Evolutionary conservation across 2,888 invertebrate genomes (phyloP).

Genomic region (Drosophila atroscutellata): DNA sequence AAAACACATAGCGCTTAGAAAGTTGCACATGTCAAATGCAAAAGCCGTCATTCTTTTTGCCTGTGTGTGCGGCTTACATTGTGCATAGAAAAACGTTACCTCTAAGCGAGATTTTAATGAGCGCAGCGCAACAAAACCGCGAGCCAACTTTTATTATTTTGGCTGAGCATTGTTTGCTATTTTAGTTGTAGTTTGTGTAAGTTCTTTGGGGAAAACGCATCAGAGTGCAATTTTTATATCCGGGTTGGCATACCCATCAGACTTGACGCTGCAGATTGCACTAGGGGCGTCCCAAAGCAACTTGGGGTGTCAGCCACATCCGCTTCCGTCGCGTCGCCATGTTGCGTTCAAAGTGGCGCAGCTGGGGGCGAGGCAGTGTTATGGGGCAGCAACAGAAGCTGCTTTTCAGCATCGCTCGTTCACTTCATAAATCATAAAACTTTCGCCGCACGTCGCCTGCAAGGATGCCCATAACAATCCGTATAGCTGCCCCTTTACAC

Average conservation of each 20-base stretch:
- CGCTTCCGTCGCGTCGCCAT: constrained; percentile 53
- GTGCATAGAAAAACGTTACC: constrained; percentile 54
- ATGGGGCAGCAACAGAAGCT: constrained; percentile 48
- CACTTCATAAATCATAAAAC: constrained; percentile 80
- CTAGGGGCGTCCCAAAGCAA: constrained; percentile 22
- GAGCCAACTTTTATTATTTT: constrained; percentile 71
- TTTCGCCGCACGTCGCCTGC: constrained; percentile 72
- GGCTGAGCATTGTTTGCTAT: constrained; percentile 60
- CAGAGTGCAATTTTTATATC: constrained; percentile 78
- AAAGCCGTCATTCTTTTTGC: constrained; percentile 42
- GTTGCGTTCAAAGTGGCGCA: constrained; percentile 35
- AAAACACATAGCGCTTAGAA: constrained; percentile 52
- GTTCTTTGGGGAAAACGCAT: constrained; percentile 56
- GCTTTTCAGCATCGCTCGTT: constrained; percentile 53
- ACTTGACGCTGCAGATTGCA: constrained; percentile 27
- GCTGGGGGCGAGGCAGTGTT: neutral
- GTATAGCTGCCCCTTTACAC: constrained; percentile 1
- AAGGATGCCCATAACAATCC: constrained; percentile 16
- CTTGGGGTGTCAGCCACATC: constrained; percentile 57
- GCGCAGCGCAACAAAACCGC: constrained; percentile 60
- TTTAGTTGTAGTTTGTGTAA: constrained; percentile 40
- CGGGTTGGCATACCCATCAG: constrained; percentile 58
- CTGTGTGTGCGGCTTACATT: constrained; percentile 28
- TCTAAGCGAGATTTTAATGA: constrained; percentile 73
- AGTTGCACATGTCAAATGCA: constrained; percentile 65